Evolutionary conservation across 2,113 vertebrate species (phyloP), one percentile per base, ranked within the genome.

Genomic region (Osmerus mordax): DNA sequence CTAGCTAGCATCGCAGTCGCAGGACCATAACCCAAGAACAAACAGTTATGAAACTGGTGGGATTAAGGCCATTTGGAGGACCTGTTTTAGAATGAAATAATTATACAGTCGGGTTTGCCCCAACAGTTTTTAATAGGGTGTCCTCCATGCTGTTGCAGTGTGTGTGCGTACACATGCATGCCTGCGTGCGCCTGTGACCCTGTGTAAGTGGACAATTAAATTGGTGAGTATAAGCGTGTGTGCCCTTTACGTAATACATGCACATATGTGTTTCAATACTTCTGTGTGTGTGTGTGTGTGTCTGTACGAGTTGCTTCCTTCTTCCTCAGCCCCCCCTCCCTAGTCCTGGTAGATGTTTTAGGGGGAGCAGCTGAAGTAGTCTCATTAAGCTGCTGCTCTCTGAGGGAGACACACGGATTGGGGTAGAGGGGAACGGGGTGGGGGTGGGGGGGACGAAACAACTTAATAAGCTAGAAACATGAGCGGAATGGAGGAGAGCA

Each of bases 391-490:
- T 60, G 74, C 65, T 65, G 73, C 19, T 18, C 75, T 78, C 71
- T 14, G 53, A 56, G 19, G 65, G 29, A 68, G 62, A 72, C 25
- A 69, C 68, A 67, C 70, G 69, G 28, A 64, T 32, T 4, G 70
- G 55, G 9, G 63, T 64, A 16, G 36, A 51, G 69, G 58, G 66
- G 25, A 53, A 56, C 29, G 58, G 60, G 67, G 52, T 11, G 63
- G 16, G 51, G 19, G 6, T 67, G 4, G 67, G 28, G 59, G 53
- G 16, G 19, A 65, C 65, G 72, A 81, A 78, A 77, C 77, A 79
- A 81, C 80, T 85, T 88, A 89, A 90, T 86, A 87, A 89, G 83
- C 78, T 69, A 70, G 78, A 81, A 75, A 82, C 83, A 86, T 77
- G 84, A 81, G 76, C 73, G 81, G 21, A 78, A 70, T 69, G 70